A percentile compares a stretch with the other conserved stretches of the same genome.
Conservation (phyloP, 1,140 invertebrate genomes). For the Drosophila ironensis region DNA sequence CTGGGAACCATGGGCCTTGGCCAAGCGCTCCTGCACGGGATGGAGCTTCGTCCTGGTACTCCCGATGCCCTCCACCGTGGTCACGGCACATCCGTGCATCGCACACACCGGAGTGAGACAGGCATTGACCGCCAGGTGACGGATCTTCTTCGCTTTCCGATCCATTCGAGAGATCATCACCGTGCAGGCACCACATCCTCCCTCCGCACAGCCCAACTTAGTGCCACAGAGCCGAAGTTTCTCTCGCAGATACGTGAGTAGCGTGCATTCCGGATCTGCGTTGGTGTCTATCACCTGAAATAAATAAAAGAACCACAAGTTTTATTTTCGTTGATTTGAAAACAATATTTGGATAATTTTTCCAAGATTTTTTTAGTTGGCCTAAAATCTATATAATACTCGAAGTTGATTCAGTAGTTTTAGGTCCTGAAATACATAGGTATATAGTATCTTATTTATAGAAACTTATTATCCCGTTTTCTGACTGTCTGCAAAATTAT, state of each 20-base stretch:
- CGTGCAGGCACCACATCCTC: constrained; percentile 96
- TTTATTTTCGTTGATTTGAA: too few relatives aligned
- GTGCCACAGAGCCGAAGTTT: constrained; percentile 92
- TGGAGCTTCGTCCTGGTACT: constrained; percentile 88
- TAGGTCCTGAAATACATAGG: too few relatives aligned
- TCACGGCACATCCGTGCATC: constrained; percentile 92
- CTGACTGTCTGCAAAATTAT: too few relatives aligned
- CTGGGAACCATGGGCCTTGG: constrained; percentile 93
- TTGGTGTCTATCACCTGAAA: constrained; percentile 87
- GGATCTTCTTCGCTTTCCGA: constrained; percentile 85
- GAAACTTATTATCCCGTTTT: too few relatives aligned
- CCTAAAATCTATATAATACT: too few relatives aligned
- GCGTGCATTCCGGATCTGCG: constrained; percentile 92
- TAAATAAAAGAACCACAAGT: too few relatives aligned
- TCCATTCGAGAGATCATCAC: constrained; percentile 93
- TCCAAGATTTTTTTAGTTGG: too few relatives aligned
- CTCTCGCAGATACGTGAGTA: constrained; percentile 91
- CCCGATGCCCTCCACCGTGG: constrained; percentile 94
- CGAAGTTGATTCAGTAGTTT: too few relatives aligned
- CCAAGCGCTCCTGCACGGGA: constrained; percentile 93
- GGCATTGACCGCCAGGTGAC: constrained; percentile 94
- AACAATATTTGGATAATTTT: too few relatives aligned
- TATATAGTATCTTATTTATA: too few relatives aligned
- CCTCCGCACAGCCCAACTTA: constrained; percentile 95
- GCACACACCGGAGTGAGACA: constrained; percentile 92